Percentiles rank a stretch among this genome's conserved stretches.
phyloP scores from a whole-genome alignment of 2,888 invertebrate genomes.

The Drosophila kambysellisi region DNA sequence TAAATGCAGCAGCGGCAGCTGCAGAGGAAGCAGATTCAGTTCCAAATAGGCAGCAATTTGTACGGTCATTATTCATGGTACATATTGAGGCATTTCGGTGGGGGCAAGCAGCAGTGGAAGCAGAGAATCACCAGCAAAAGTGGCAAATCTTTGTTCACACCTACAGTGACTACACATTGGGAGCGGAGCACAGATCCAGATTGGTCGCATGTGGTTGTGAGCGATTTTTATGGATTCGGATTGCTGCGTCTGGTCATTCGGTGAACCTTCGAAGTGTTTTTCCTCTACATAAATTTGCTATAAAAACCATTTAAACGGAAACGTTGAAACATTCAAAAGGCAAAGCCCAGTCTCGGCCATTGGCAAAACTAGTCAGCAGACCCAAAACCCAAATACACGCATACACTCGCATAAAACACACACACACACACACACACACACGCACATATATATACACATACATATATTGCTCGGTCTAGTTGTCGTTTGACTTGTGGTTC shows the following conservation, averaged over 20 bases:
- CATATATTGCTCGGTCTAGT: slow-evolving; percentile 47
- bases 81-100: slow-evolving; percentile 58
- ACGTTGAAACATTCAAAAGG: slow-evolving; percentile 76
- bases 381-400: slow-evolving; percentile 26
- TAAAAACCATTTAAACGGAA: slow-evolving; percentile 82
- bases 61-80: slow-evolving; percentile 75
- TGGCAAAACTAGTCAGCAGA: slow-evolving; percentile 57
- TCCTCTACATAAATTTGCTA: slow-evolving; percentile 82
- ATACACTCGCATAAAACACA: slow-evolving; percentile 26
- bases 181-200: slow-evolving; percentile 9
- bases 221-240: slow-evolving; percentile 76
- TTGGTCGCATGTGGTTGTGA: slow-evolving; percentile 68
- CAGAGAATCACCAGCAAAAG: slow-evolving; percentile 71
- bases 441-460: slow-evolving; percentile 14
- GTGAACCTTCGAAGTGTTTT: slow-evolving; percentile 77
- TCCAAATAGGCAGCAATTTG: slow-evolving; percentile 65
- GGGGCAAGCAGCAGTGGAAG: slow-evolving; percentile 28
- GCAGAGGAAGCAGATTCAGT: slow-evolving; percentile 46
- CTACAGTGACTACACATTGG: slow-evolving; percentile 24
- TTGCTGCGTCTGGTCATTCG: slow-evolving; percentile 75
- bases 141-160: slow-evolving; percentile 81
- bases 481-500: slow-evolving; percentile 69
- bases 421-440: slow-evolving; percentile 20
- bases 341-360: slow-evolving; percentile 32
- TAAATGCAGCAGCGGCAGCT: slow-evolving; percentile 38